phyloP scores from a whole-genome alignment of 2,888 invertebrate species.

The Cactoblastis cactorum region DNA sequence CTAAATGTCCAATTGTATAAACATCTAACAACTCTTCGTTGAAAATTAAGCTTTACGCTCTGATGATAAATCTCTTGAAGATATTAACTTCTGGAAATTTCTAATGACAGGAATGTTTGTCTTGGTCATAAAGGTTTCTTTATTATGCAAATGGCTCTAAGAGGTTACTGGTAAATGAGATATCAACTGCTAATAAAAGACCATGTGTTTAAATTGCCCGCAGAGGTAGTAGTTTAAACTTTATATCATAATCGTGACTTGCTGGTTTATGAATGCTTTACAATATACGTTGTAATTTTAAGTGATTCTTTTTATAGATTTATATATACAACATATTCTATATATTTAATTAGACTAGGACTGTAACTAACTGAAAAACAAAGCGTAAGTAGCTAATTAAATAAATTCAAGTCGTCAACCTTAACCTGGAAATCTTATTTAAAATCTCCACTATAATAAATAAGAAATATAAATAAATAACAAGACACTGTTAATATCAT shows the following conservation, averaged over 20 bases:
- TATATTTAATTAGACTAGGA: not conserved
- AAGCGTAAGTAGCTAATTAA: not conserved
- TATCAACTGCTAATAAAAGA: not conserved
- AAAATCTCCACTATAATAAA: not conserved
- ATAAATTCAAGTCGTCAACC: not conserved
- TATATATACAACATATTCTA: no score
- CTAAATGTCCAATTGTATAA: no score
- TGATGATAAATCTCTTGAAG: not conserved
- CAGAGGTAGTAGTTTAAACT: no score
- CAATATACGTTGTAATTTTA: no score
- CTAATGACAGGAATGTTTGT: not conserved
- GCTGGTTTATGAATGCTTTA: not conserved
- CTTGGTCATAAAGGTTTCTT: conserved; percentile 2
- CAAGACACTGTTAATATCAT: conserved; percentile 3
- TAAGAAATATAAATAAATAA: conserved; percentile 4
- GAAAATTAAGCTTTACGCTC: not conserved
- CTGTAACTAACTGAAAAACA: not conserved
- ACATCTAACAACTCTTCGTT: no score
- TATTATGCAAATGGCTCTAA: conserved; percentile 1
- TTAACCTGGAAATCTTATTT: not conserved
- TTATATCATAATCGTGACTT: no score
- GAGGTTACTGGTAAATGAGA: conserved; percentile 1
- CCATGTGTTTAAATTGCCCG: not conserved
- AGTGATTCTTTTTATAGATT: no score
- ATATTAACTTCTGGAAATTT: not conserved